Evolutionary conservation across 2,113 vertebrate genomes (phyloP).

Genomic region (Rhodinocichla rosea): DNA sequence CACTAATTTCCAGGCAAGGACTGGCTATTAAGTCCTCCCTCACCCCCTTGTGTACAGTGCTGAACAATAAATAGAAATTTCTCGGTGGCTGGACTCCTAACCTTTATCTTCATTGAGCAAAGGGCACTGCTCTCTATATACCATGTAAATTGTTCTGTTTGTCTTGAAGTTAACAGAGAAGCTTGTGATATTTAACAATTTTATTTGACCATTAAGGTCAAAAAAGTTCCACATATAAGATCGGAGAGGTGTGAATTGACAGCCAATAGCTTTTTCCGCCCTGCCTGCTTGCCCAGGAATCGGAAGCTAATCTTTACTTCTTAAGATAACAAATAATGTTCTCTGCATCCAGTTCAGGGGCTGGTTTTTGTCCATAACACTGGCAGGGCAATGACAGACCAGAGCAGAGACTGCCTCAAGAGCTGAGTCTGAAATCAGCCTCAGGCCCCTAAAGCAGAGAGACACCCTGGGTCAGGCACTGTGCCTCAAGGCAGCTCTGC

Average conservation of each 20-base stretch:
- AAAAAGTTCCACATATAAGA: constrained; percentile 51
- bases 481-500: not conserved
- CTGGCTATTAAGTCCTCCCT: constrained; percentile 62
- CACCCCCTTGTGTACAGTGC: constrained; percentile 52
- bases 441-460: not conserved
- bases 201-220: constrained; percentile 66
- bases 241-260: not conserved
- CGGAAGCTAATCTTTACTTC: constrained; percentile 35
- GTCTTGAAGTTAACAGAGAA: constrained; percentile 62
- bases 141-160: constrained; percentile 67
- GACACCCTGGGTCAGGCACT: not conserved
- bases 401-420: not conserved
- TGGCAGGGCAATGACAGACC: not conserved
- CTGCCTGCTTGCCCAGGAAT: not conserved
- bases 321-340: constrained; percentile 31
- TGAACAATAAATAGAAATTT: constrained; percentile 65
- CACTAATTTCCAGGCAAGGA: constrained; percentile 62
- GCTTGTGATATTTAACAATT: constrained; percentile 67
- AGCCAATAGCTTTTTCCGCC: not conserved
- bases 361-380: not conserved
- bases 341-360: not conserved
- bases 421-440: not conserved
- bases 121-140: constrained; percentile 52
- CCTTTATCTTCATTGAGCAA: constrained; percentile 66
- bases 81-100: constrained; percentile 58